A percentile compares a stretch with the other conserved stretches of the same genome.
Evolutionary conservation across 2,113 vertebrate species (phyloP).

Genomic region (Gymnorhina tibicen): DNA sequence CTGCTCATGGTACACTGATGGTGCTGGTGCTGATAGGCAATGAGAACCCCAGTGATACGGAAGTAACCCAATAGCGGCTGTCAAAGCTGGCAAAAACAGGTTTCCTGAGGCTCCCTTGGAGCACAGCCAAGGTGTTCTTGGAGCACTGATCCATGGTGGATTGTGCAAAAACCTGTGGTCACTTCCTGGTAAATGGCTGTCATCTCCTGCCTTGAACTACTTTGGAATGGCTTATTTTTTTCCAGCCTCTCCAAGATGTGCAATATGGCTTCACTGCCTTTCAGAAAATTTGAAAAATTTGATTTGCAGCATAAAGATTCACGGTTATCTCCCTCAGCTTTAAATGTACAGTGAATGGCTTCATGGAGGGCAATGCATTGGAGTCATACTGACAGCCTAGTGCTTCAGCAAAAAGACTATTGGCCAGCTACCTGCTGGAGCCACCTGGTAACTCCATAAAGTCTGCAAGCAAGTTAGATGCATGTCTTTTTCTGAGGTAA

Average conservation of each 20-base stretch:
- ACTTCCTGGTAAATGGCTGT: neutral
- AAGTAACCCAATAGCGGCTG: neutral
- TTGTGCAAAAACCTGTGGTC: neutral
- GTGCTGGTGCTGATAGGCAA: neutral
- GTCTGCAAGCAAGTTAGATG: neutral
- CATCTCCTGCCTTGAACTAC: neutral
- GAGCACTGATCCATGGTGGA: fast-evolving
- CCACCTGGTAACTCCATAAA: neutral
- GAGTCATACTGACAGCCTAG: neutral
- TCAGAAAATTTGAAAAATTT: neutral
- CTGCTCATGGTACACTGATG: neutral
- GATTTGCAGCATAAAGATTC: neutral
- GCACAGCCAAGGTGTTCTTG: neutral
- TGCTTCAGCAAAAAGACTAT: neutral
- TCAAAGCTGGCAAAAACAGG: neutral
- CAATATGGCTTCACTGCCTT: neutral
- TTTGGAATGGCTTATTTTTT: neutral
- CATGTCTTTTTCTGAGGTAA: neutral
- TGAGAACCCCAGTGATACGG: fast-evolving
- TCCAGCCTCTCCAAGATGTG: neutral
- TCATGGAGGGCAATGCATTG: neutral
- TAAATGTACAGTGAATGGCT: neutral
- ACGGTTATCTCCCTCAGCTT: neutral
- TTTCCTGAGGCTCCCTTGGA: neutral
- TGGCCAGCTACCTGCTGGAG: neutral